These are phyloP conservation scores for Clistopyga incitator DNA, from an alignment of 2,888 invertebrate genomes.

Conservation along the genomic window DNA sequence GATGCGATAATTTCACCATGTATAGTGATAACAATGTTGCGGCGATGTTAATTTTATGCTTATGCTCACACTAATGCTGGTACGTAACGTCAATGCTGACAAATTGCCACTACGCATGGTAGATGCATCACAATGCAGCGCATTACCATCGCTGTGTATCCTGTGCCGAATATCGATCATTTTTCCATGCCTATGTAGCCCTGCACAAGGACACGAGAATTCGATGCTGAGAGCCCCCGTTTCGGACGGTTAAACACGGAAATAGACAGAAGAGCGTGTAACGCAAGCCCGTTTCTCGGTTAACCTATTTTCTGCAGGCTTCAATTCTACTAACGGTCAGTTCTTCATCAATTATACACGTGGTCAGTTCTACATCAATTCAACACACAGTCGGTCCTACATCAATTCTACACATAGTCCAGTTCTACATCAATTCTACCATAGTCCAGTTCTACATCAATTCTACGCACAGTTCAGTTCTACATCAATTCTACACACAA, in stretches of 20 bases:
- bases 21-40: no score
- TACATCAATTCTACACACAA: no score
- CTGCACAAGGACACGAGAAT: constrained; percentile 55
- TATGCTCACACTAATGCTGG: neutral
- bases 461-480: no score
- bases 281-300: neutral
- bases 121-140: constrained; percentile 22
- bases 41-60: neutral
- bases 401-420: no score
- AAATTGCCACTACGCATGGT: constrained; percentile 23
- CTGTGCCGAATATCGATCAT: constrained; percentile 61
- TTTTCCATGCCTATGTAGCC: constrained; percentile 32
- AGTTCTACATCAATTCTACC: no score
- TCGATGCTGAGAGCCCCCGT: constrained; percentile 43
- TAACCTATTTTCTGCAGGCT: no score
- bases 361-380: no score
- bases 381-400: no score
- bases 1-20: no score
- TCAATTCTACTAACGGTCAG: no score
- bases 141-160: constrained; percentile 4
- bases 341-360: no score
- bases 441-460: no score
- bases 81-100: neutral
- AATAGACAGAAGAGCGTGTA: neutral
- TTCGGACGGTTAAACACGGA: constrained; percentile 17